Base-by-base conservation (phyloP, 1,140 invertebrate genomes). In the Grapholita molesta region DNA sequence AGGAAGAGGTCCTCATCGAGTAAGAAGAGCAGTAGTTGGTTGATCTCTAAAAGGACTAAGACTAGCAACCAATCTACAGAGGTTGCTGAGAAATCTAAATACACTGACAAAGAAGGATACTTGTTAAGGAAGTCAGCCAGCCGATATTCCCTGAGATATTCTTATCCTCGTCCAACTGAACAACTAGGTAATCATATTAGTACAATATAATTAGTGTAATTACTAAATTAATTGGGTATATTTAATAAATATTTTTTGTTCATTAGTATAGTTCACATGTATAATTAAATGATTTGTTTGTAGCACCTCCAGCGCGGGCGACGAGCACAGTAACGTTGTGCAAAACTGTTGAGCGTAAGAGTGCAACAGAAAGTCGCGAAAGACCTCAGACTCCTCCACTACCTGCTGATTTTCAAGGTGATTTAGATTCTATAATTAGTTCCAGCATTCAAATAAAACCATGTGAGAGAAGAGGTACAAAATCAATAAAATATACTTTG, bases 41-140 rank as follows among this genome's bases (percentile, higher is more conserved):
- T 88, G 53, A 71, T 85, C 73, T 84, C 70, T 55, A 91, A 91
- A 77, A 85, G 82, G 64, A 83, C 86, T 84, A 91, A 89, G 82
- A 83, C 84, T 80, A 88, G 89, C 72, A 67, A 79, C 25, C 76
- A 82, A 18, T 70, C 55, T 33, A 85, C 80, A 71, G 84, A 86
- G 30, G 53, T 69, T 21, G 66, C 76, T n/a, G 83, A 83, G 30
- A 71, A 78, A 28, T 78, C 71, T 55, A 82, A 73, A 65, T 21
- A 65, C 18, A 21, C 32, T 35, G 64, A 65, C n/a, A 65, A 9
- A 21, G 64, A 65, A 33, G 33, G 23, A 32, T 25, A 32, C n/a
- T 28, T 21, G 24, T 30, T 15, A 28, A 25, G 25, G 28, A 61
- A 61, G 18, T 42, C 64, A 24, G 64, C 18, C 30, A 3, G 24